Percentiles rank a stretch among this genome's conserved stretches.
These are phyloP conservation scores for Aphelinus certus DNA, from an alignment of 1,140 invertebrate genomes.

Conservation along the genomic window DNA sequence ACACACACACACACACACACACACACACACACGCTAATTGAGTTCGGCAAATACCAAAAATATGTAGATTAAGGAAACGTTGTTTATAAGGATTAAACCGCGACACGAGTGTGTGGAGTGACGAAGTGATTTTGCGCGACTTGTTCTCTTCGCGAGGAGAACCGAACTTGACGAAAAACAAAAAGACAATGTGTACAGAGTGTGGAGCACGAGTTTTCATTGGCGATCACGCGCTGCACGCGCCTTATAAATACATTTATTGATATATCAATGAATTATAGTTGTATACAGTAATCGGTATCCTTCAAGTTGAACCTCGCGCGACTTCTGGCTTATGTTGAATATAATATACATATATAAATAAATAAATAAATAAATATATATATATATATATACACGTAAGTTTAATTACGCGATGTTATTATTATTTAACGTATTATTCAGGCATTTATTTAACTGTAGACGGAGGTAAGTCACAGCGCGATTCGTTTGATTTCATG, in stretches of 20 bases:
- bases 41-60: constrained; percentile 45
- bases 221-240: constrained; percentile 50
- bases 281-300: constrained; percentile 57
- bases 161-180: no score
- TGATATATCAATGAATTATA: constrained; percentile 55
- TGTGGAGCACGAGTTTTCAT: constrained; percentile 50
- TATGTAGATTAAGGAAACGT: constrained; percentile 28
- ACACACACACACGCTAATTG: constrained; percentile 16
- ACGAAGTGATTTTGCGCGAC: constrained; percentile 1
- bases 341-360: no score
- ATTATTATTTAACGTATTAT: not conserved
- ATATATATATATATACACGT: not conserved
- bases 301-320: constrained; percentile 40
- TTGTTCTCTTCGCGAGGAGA: constrained; percentile 11
- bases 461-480: not conserved
- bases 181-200: constrained; percentile 55
- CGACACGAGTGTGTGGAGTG: not conserved
- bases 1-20: no score
- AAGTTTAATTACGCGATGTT: not conserved
- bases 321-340: constrained; percentile 8
- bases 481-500: not conserved
- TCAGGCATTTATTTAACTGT: not conserved
- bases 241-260: constrained; percentile 61
- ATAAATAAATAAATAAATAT: no score
- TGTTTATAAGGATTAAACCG: not conserved